phyloP scores from a whole-genome alignment of 2,113 vertebrate species.

The Ahaetulla prasina region DNA sequence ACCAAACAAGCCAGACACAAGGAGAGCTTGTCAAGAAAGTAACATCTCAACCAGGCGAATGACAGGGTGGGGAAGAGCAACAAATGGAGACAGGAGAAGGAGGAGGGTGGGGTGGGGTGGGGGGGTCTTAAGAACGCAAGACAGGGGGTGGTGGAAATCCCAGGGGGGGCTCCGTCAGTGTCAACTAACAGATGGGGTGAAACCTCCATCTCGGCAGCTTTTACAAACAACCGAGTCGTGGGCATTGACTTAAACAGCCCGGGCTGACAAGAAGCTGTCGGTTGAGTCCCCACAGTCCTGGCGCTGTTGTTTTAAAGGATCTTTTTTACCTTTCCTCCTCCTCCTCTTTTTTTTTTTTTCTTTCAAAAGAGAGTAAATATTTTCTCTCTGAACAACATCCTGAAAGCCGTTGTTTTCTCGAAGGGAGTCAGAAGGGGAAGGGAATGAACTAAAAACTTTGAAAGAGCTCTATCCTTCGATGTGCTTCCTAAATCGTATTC shows the following conservation, averaged over 20 bases:
- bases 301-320: not conserved
- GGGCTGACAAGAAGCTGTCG: not conserved
- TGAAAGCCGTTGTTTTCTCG: not conserved
- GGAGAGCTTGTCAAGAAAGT: conserved; percentile 73
- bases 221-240: accelerated
- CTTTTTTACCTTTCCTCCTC: not conserved
- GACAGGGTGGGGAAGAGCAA: not conserved
- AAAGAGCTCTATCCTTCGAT: not conserved
- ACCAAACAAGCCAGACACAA: not conserved
- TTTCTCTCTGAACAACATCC: not conserved
- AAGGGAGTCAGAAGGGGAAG: not conserved
- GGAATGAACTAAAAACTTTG: not conserved
- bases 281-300: not conserved
- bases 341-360: too few relatives aligned
- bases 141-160: not conserved
- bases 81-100: not conserved
- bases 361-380: not conserved
- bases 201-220: not conserved
- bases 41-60: conserved; percentile 80
- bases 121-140: not conserved
- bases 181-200: conserved; percentile 24
- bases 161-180: conserved; percentile 6
- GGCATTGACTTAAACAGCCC: accelerated
- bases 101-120: conserved; percentile 11
- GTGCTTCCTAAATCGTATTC: not conserved